These are phyloP conservation scores for Butorides virescens DNA, from an alignment of 2,113 vertebrate species.

Conservation along the genomic window DNA sequence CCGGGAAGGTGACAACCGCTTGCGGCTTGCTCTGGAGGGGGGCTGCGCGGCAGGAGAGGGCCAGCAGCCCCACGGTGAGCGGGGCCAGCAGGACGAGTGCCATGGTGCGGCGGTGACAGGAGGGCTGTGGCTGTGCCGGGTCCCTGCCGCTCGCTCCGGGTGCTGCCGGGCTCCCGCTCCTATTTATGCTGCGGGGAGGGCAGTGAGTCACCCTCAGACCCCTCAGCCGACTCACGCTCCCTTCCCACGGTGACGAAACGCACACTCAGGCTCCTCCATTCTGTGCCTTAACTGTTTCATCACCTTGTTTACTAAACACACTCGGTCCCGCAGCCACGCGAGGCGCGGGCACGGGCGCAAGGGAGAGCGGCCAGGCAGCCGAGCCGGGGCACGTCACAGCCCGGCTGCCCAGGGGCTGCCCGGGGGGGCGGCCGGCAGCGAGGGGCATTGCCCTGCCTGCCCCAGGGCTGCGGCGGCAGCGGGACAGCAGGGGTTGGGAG, in stretches of 20 bases:
- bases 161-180: neutral
- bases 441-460: neutral
- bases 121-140: neutral
- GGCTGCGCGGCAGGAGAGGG: neutral
- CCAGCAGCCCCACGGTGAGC: neutral
- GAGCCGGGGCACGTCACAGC: neutral
- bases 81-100: neutral
- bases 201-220: conserved; percentile 67
- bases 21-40: neutral
- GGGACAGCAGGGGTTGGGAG: neutral
- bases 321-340: accelerated
- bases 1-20: conserved; percentile 79
- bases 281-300: conserved; percentile 58
- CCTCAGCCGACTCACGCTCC: neutral
- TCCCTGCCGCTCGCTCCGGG: neutral
- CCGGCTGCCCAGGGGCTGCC: neutral
- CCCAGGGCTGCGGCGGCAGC: accelerated
- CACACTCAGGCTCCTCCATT: neutral
- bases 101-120: neutral
- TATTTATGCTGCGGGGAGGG: conserved; percentile 47
- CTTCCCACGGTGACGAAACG: conserved; percentile 43
- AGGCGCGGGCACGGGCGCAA: accelerated
- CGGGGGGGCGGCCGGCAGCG: accelerated
- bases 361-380: neutral
- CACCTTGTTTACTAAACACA: conserved; percentile 62